Evolutionary conservation across 2,888 invertebrate genomes (phyloP), one percentile per base, ranked within the genome.

Genomic region (Eupithecia subumbrata): DNA sequence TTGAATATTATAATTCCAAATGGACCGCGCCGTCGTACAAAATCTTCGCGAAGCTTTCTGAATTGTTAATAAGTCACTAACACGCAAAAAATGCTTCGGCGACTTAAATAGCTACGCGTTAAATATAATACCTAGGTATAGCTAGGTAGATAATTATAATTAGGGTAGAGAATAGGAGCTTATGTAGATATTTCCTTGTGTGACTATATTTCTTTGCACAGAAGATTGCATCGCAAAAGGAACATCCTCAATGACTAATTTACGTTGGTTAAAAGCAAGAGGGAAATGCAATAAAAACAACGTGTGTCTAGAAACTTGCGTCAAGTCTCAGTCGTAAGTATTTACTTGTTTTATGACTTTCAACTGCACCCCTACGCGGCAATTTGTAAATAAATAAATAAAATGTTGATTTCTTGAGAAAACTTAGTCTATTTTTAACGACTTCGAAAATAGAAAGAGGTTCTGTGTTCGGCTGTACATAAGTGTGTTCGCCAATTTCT

Each of bases 41-140:
- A 64, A 67, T 75, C 67, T 76, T 78, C 74, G 22, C 43, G 25
- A 68, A 68, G 40, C 77, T 75, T 78, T 80, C 78, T 80, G 86
- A 85, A 85, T 86, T 83, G 76, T 77, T 83, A 86, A 86, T 85
- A 40, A 75, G 77, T 74, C 70, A 77, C 69, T 77, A 71, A 78
- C 74, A 73, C 76, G 66, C 68, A 75, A 73, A 71, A 76, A 78
- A 79, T 76, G 75, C 48, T 68, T 69, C 34, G 69, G 7, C 9
- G 4, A 64, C 12, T 37, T 48, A 45, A 34, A 64, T 48, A 72
- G 18, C 52, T 12, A 63, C 63, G 25, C 12, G 30, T 56, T 56
- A 18, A 18, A 5, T 48, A 18, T 48, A 48, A 18, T 48, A 48
- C n/a, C 4, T 56, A 56, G 22, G 22, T 56, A 60, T 25, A 60